Conservation (phyloP, 2,888 invertebrate species). For the Machimus rusticus region DNA sequence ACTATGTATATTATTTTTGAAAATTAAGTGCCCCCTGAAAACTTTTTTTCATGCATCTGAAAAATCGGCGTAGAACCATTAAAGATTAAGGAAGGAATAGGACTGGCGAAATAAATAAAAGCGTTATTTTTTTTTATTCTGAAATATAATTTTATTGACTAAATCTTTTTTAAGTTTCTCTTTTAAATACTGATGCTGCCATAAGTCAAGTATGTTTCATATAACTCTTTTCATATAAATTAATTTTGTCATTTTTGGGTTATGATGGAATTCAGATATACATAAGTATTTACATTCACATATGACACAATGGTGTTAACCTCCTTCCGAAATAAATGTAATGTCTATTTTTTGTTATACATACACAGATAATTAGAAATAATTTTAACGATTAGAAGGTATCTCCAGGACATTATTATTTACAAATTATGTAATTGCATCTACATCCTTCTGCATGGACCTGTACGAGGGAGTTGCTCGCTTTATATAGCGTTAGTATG, state of each 20-base stretch:
- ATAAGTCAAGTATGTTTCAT: slow-evolving; percentile 7
- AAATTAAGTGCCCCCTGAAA: no score
- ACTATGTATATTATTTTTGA: no score
- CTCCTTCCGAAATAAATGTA: not conserved
- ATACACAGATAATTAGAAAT: slow-evolving; percentile 10
- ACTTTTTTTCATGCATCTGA: not conserved
- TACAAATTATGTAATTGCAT: slow-evolving; percentile 26
- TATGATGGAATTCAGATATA: not conserved
- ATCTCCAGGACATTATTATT: not conserved
- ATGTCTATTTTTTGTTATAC: slow-evolving; percentile 6
- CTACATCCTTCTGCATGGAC: not conserved
- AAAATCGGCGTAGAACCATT: not conserved
- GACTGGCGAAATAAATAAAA: not conserved
- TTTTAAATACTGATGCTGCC: slow-evolving; percentile 33
- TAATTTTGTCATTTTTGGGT: not conserved
- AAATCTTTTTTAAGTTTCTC: slow-evolving; percentile 10
- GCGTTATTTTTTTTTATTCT: not conserved
- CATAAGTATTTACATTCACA: slow-evolving; percentile 13
- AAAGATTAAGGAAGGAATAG: not conserved
- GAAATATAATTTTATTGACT: slow-evolving; percentile 40
- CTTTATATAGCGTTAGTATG: not conserved
- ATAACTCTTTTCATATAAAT: not conserved
- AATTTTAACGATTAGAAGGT: not conserved
- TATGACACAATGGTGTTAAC: slow-evolving; percentile 12
- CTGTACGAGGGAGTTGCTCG: slow-evolving; percentile 2